Base-by-base conservation (phyloP, 2,888 invertebrate genomes). In the Tachina grossa region DNA sequence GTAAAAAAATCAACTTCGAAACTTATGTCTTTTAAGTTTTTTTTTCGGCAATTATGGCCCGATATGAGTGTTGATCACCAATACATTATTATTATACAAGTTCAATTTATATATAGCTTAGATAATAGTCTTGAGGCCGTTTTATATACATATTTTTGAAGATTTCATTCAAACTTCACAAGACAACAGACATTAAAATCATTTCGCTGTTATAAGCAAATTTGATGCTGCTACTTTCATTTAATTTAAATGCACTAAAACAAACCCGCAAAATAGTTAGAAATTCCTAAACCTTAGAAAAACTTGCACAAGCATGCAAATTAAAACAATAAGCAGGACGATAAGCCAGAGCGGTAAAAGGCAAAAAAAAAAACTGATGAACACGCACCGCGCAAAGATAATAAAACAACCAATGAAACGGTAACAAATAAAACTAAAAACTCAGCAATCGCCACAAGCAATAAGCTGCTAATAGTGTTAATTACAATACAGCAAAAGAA, bases 381-480 rank as follows among this genome's bases (percentile, higher is more conserved):
- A 11, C 4, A 41, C 11, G 51, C 14, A 61, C 31, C 5, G 10
- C 57, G 57, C 16, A 53, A 61, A 66, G 51, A 69, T 63, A 66
- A 53, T 53, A 43, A 41, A 59, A 59, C 47, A 84, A 31, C 31
- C 61, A 74, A 72, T 68, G 45, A 57, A n/a, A 63, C 19, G 45
- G 49, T 59, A 75, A 84, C 71, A 69, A 83, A 47, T 77, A 57
- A 59, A 71, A 77, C 10, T 66, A 19, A 53, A 76, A 71, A 66
- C 53, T 72, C 47, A 72, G 72, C 59, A 55, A 49, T 43, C 57
- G 85, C 85, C 83, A 49, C n/a, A 55, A 72, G 83, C 85, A 72
- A 57, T 76, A 61, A 72, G 76, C 75, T 80, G 83, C 75, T 85
- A 83, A 83, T 85, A 83, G 79, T 72, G 61, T 80, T 85, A 85